phyloP scores from a whole-genome alignment of 2,797 vertebrate species.

The Sus cebifrons region DNA sequence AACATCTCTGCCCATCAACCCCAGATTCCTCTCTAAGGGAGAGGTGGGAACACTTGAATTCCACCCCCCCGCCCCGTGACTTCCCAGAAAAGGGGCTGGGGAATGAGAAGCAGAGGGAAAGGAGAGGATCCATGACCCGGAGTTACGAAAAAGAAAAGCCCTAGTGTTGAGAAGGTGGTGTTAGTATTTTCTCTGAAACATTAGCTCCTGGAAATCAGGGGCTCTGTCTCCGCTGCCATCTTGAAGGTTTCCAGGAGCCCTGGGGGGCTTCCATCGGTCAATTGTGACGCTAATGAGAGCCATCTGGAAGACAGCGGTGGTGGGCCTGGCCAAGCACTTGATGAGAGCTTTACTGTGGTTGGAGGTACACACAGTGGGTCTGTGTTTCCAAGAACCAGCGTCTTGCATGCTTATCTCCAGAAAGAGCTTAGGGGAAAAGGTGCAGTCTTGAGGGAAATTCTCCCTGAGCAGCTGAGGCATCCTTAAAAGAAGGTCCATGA shows the following conservation, averaged over 20 bases:
- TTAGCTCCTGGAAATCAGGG: neutral
- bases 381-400: neutral
- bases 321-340: neutral
- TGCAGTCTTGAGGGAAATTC: neutral
- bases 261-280: neutral
- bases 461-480: neutral
- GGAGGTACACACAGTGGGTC: neutral
- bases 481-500: neutral
- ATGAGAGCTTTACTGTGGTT: accelerated
- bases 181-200: constrained; percentile 40
- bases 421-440: accelerated
- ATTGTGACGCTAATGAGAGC: neutral
- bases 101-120: neutral
- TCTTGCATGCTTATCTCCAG: neutral
- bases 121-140: neutral
- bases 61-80: no score
- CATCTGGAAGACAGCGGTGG: neutral
- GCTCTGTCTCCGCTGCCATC: neutral
- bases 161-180: neutral
- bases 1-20: neutral
- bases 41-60: neutral
- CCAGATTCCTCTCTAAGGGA: neutral
- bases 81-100: neutral
- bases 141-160: neutral
- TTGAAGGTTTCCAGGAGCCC: neutral